These are phyloP conservation scores for Theonella swinhoei DNA, from an alignment of 37 sponge, comb jelly and placozoan genomes.

Conservation along the genomic window DNA sequence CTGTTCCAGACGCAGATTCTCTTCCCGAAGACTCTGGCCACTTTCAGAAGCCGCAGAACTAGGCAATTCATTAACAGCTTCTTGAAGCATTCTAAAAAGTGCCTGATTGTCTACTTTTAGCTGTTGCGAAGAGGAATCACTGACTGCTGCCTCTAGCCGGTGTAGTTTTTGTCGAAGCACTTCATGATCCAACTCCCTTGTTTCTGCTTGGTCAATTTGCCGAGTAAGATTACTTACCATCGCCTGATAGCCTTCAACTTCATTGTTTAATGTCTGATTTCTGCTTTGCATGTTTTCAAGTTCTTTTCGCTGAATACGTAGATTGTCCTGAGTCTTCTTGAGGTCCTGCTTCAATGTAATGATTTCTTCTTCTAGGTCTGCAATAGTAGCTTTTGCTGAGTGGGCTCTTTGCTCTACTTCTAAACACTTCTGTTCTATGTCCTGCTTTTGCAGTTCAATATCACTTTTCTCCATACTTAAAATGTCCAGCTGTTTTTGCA, in stretches of 20 bases:
- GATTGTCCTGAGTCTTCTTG: neutral
- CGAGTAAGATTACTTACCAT: slow-evolving; percentile 30
- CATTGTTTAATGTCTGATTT: too few species aligned
- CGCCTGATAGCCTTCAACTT: slow-evolving; percentile 48
- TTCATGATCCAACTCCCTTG: slow-evolving; percentile 55
- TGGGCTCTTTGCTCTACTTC: too few species aligned
- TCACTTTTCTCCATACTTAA: too few species aligned
- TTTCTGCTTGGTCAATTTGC: slow-evolving; percentile 57
- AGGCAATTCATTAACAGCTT: slow-evolving; percentile 33
- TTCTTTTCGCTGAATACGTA: too few species aligned
- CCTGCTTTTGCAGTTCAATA: too few species aligned
- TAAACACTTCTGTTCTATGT: too few species aligned
- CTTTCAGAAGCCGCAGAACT: slow-evolving; percentile 12
- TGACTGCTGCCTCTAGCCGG: slow-evolving; percentile 18
- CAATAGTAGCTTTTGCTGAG: too few species aligned
- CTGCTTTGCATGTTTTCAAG: too few species aligned
- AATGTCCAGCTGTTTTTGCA: too few species aligned
- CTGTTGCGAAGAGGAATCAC: slow-evolving; percentile 56
- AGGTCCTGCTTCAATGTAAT: slow-evolving; percentile 10
- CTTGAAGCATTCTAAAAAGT: slow-evolving; percentile 29
- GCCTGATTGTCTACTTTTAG: slow-evolving; percentile 62
- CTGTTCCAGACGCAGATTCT: slow-evolving; percentile 66
- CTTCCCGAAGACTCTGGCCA: slow-evolving; percentile 43
- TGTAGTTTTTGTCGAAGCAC: slow-evolving; percentile 39
- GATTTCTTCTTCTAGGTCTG: too few species aligned